These are phyloP conservation scores for Diploptera punctata DNA, from an alignment of 2,888 invertebrate genomes.

Conservation along the genomic window DNA sequence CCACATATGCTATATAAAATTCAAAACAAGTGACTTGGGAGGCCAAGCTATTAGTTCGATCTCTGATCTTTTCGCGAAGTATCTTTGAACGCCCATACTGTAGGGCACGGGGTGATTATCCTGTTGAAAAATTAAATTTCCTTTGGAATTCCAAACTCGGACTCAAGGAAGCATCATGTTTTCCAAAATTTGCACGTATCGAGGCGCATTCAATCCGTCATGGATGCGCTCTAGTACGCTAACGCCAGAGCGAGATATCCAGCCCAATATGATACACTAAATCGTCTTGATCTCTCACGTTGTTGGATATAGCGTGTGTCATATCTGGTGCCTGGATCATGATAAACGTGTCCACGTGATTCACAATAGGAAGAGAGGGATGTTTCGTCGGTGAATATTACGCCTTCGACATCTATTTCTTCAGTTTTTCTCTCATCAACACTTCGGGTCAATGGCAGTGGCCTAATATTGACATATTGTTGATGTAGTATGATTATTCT, in stretches of 20 bases:
- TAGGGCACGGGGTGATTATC: background rate
- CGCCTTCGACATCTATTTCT: no score
- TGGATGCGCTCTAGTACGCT: background rate
- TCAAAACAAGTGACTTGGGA: background rate
- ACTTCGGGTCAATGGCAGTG: no score
- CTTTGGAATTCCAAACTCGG: background rate
- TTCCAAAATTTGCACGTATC: background rate
- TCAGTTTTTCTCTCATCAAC: no score
- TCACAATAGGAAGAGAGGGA: background rate
- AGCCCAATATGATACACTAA: background rate
- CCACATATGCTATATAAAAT: no score
- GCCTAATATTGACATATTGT: no score
- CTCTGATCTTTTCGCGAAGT: background rate
- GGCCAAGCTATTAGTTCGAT: background rate
- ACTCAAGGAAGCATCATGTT: background rate
- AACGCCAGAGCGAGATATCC: background rate
- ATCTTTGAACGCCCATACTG: background rate
- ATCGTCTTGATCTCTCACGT: no score
- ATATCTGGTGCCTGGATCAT: background rate
- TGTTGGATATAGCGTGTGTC: no score
- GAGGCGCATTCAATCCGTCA: background rate
- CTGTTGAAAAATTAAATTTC: background rate
- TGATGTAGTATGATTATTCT: no score
- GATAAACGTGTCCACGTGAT: background rate
- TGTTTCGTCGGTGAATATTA: no score